phyloP scores from a whole-genome alignment of 2,113 vertebrate genomes.

The Cheirogaleus medius region DNA sequence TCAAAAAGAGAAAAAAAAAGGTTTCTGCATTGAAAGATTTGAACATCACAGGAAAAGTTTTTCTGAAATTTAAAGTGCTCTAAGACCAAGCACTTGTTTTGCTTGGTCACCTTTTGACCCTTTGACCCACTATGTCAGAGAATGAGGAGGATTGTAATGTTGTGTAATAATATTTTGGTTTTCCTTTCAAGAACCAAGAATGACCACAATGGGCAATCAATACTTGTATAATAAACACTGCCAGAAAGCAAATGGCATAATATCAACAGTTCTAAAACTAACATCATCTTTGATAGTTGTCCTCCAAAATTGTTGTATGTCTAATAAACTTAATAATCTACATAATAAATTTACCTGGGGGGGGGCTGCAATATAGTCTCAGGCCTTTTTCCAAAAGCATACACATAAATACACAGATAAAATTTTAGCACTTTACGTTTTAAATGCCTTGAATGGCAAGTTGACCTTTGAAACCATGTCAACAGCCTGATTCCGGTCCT shows the following conservation, averaged over 20 bases:
- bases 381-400: not conserved
- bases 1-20: no score
- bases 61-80: not conserved
- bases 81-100: not conserved
- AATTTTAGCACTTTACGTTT: not conserved
- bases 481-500: not conserved
- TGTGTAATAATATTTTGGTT: not conserved
- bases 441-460: not conserved
- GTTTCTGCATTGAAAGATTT: not conserved
- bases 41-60: not conserved
- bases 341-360: not conserved
- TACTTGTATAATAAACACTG: not conserved
- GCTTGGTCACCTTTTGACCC: not conserved
- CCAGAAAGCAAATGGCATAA: not conserved
- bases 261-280: not conserved
- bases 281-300: not conserved
- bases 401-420: not conserved
- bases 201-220: not conserved
- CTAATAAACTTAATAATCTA: not conserved
- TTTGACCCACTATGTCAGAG: not conserved
- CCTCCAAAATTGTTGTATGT: not conserved
- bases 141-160: not conserved
- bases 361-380: not conserved
- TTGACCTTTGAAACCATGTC: not conserved
- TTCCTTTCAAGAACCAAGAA: slow-evolving; percentile 30